A percentile compares a stretch with the other conserved stretches of the same genome.
These are phyloP conservation scores for Atherinosoma microstoma DNA, from an alignment of 2,797 vertebrate genomes.

Conservation along the genomic window DNA sequence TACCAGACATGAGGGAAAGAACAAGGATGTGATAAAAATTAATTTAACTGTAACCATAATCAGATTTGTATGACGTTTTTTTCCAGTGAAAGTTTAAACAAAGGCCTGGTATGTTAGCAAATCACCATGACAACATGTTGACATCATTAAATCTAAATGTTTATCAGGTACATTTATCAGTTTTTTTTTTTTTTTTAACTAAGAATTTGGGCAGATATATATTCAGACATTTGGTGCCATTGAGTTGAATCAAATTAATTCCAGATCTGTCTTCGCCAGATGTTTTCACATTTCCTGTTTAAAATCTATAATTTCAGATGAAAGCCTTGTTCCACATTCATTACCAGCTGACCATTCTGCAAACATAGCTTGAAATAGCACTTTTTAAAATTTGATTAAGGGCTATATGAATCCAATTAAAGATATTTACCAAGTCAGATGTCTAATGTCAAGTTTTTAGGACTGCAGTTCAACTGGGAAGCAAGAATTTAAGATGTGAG, in stretches of 20 bases:
- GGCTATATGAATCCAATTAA: conserved; percentile 20
- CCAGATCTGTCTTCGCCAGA: too few species aligned
- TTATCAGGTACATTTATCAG: conserved; percentile 4
- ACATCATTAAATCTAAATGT: not conserved
- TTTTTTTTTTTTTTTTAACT: too few species aligned
- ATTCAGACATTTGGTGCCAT: too few species aligned
- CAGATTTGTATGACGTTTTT: conserved; percentile 32
- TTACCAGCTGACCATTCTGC: not conserved
- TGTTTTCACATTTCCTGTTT: not conserved
- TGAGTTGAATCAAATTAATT: too few species aligned
- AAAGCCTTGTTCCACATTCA: not conserved
- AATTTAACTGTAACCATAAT: conserved; percentile 32
- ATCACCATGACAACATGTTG: not conserved
- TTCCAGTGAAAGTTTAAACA: conserved; percentile 25
- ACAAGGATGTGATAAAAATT: conserved; percentile 42
- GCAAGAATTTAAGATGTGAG: not conserved
- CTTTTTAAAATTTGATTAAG: not conserved
- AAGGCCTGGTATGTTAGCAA: conserved; percentile 5
- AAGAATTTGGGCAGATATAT: too few species aligned
- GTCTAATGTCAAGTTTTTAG: conserved; percentile 2
- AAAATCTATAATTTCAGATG: conserved; percentile 24
- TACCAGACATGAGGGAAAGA: conserved; percentile 34
- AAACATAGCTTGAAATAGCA: not conserved
- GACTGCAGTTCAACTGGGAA: conserved; percentile 1
- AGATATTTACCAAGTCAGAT: conserved; percentile 13